A percentile compares a stretch with the other conserved stretches of the same genome.
Evolutionary conservation across 2,888 invertebrate species (phyloP).

Genomic region (Polydrusus tereticollis): DNA sequence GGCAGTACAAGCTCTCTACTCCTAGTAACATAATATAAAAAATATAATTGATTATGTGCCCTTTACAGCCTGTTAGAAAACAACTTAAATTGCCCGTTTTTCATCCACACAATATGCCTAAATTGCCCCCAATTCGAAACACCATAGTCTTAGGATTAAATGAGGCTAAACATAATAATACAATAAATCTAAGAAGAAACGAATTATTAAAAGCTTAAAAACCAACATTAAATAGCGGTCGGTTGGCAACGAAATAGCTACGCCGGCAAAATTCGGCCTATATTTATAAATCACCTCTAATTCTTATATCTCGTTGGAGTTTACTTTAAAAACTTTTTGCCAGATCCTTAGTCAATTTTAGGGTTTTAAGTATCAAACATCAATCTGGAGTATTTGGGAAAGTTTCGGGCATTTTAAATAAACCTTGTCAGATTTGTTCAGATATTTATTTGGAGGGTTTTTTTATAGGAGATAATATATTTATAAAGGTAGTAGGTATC

Average conservation of each 20-base stretch:
- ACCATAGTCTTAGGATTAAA: too few relatives aligned
- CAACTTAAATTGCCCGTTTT: too few relatives aligned
- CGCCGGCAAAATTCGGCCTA: background rate
- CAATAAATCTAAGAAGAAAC: too few relatives aligned
- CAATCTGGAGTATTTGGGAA: background rate
- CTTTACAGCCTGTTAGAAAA: too few relatives aligned
- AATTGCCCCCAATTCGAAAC: too few relatives aligned
- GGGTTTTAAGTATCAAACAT: slow-evolving; percentile 4
- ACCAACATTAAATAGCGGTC: background rate
- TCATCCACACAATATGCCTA: too few relatives aligned
- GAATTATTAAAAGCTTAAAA: background rate
- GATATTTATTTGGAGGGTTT: background rate
- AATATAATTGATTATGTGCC: too few relatives aligned
- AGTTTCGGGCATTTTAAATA: background rate
- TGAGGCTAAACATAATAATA: too few relatives aligned
- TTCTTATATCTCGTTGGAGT: background rate
- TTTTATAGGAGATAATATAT: too few relatives aligned
- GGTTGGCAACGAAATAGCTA: background rate
- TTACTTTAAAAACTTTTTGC: background rate
- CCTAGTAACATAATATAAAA: too few relatives aligned
- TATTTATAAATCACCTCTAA: slow-evolving; percentile 1
- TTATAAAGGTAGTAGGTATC: too few relatives aligned
- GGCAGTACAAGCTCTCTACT: too few relatives aligned
- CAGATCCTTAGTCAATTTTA: background rate
- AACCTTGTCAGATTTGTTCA: background rate